Evolutionary conservation across 1,140 invertebrate species (phyloP), one percentile per base, ranked within the genome.

Genomic region (Bombus superbus): DNA sequence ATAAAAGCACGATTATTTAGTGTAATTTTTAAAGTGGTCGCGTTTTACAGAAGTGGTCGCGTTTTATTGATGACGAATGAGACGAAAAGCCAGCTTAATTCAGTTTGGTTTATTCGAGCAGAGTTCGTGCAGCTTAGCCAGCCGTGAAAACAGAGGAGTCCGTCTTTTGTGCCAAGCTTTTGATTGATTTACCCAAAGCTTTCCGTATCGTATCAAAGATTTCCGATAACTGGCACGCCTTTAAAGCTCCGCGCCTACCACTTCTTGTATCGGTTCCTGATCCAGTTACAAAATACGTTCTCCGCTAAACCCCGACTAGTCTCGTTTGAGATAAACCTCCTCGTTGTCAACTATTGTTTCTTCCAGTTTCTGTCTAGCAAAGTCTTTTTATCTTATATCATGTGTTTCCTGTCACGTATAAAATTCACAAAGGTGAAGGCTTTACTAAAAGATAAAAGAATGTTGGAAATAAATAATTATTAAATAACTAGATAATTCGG

Each of bases 121-220:
- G 15, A 10, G 57, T n/a, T 28, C 6, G 64, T 53, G 11, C 32
- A 69, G 28, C 18, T 69, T 38, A 69, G 15, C 32, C 32, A 35
- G 11, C 44, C 40, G 9, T 53, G 40, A 80, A 69, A 53, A 80
- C 64, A 62, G 32, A 32, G 38, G 62, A n/a, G n/a, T 22, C 3
- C n/a, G 75, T 32, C 42, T 38, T 69, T 80, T 80, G 32, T 69
- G 32, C 32, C 44, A 28, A 5, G 25, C 28, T 53, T 69, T 69
- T 40, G 78, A 80, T 80, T 80, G 44, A 80, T 80, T 53, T 53
- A 69, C 64, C 11, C 40, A 42, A 5, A 22, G 35, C 69, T 69
- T 53, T 40, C 64, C 38, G n/a, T 40, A 53, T 69, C 25, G 64
- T 69, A 47, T 38, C 64, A 69, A 69, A 80, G 64, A 80, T 69